These are phyloP conservation scores for Betta splendens DNA, from an alignment of 2,797 vertebrate species.

Conservation along the genomic window DNA sequence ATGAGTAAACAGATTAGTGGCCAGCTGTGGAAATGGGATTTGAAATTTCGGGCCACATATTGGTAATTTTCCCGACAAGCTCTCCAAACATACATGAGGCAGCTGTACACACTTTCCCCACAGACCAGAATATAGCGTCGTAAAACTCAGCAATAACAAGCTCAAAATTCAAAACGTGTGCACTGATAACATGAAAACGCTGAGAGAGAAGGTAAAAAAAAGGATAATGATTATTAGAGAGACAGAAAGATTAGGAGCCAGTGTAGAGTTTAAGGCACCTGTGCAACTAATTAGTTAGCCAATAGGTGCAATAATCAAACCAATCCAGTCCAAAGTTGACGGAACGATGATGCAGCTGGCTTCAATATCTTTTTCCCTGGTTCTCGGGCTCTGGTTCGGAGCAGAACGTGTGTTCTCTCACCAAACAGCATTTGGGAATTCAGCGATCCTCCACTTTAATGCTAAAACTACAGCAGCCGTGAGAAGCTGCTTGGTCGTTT, in stretches of 20 bases:
- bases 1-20: slow-evolving; percentile 40
- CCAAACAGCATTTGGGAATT: slow-evolving; percentile 29
- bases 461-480: slow-evolving; percentile 26
- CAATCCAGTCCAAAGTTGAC: neutral
- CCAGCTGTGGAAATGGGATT: slow-evolving; percentile 46
- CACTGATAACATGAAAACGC: neutral
- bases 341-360: too few relatives aligned
- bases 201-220: neutral
- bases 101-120: slow-evolving; percentile 2
- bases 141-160: neutral
- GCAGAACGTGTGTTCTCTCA: slow-evolving; percentile 7
- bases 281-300: too few relatives aligned
- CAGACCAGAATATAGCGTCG: neutral
- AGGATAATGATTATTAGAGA: too few relatives aligned
- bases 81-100: slow-evolving; percentile 8
- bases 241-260: too few relatives aligned
- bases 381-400: neutral
- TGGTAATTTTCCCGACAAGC: slow-evolving; percentile 36
- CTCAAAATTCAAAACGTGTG: slow-evolving; percentile 3
- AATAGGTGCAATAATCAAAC: slow-evolving; percentile 24
- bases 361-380: too few relatives aligned
- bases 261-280: too few relatives aligned
- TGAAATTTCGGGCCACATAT: slow-evolving; percentile 36
- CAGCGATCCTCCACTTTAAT: slow-evolving; percentile 41
- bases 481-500: slow-evolving; percentile 25